Conservation (phyloP, 2,888 invertebrate species). For the Xylota sylvarum region DNA sequence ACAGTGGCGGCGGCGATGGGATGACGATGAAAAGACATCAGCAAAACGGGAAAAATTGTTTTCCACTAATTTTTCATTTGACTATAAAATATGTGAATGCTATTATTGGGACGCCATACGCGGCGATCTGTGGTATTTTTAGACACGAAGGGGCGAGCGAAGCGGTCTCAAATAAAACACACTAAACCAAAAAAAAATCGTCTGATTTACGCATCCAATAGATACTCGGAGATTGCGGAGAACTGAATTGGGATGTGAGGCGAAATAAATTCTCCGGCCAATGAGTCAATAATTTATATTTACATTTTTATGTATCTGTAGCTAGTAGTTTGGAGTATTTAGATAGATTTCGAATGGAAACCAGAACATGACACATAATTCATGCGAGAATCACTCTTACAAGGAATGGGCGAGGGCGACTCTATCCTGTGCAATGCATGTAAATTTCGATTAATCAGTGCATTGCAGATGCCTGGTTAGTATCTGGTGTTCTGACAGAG, state of each 20-base stretch:
- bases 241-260: conserved; percentile 49
- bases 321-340: conserved; percentile 44
- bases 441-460: conserved; percentile 65
- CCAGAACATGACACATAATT: conserved; percentile 67
- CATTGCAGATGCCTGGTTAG: conserved; percentile 40
- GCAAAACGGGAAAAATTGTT: conserved; percentile 72
- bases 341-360: conserved; percentile 63
- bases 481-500: conserved; percentile 49
- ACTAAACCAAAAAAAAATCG: conserved; percentile 24
- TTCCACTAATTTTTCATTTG: conserved; percentile 76
- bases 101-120: conserved; percentile 77
- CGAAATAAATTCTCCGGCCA: conserved; percentile 74
- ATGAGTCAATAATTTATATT: conserved; percentile 77
- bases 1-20: background rate
- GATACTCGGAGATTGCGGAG: conserved; percentile 48
- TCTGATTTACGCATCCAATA: conserved; percentile 71
- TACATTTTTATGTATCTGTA: conserved; percentile 65
- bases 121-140: conserved; percentile 70
- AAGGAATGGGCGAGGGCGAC: conserved; percentile 5
- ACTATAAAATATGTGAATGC: conserved; percentile 76
- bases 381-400: conserved; percentile 42
- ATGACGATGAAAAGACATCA: conserved; percentile 64
- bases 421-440: conserved; percentile 1
- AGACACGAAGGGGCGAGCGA: conserved; percentile 58
- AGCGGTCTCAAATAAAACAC: conserved; percentile 53